A percentile compares a stretch with the other conserved stretches of the same genome.
Evolutionary conservation across 2,113 vertebrate genomes (phyloP).

Genomic region (Cheirogaleus medius): DNA sequence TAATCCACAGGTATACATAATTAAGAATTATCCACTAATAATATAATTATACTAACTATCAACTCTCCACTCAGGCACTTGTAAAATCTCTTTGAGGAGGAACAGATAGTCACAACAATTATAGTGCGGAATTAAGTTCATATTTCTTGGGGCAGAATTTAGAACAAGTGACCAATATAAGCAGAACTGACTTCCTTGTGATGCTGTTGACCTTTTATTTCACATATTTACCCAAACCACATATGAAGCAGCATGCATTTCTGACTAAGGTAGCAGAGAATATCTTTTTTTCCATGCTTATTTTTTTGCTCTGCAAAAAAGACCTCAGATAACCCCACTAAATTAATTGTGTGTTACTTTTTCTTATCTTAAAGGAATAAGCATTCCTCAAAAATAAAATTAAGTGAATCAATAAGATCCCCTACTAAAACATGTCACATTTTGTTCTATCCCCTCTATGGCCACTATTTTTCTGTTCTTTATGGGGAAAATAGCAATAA

Average conservation of each 20-base stretch:
- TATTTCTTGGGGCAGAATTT: background rate
- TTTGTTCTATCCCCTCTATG: background rate
- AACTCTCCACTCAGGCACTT: background rate
- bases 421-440: background rate
- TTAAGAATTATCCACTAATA: background rate
- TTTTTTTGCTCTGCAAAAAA: background rate
- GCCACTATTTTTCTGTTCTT: background rate
- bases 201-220: background rate
- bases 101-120: background rate
- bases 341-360: background rate
- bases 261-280: background rate
- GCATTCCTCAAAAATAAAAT: background rate
- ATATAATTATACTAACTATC: background rate
- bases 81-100: background rate
- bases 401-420: background rate
- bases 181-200: background rate
- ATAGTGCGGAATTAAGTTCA: background rate
- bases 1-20: background rate
- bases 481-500: background rate
- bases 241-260: background rate
- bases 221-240: background rate
- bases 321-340: background rate
- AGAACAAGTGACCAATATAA: background rate
- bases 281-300: background rate
- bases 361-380: background rate